Percentiles rank a stretch among this genome's conserved stretches.
Evolutionary conservation across 1,140 invertebrate genomes (phyloP).

Genomic region (Drosophila suzukii): DNA sequence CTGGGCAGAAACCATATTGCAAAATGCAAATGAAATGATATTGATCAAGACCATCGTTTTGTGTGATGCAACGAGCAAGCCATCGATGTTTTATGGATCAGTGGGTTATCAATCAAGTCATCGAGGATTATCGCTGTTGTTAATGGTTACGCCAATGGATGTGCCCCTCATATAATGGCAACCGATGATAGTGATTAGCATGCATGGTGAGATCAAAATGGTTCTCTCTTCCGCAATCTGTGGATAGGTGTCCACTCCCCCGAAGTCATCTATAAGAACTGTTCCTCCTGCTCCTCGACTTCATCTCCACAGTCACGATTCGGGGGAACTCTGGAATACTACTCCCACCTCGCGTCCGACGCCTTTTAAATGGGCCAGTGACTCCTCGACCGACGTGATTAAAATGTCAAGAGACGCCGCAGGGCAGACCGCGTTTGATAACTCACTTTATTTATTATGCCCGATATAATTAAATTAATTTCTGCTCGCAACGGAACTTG

Average conservation of each 20-base stretch:
- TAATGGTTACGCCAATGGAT: conserved; percentile 4
- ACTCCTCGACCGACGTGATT: conserved; percentile 64
- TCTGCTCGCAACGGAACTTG: conserved; percentile 23
- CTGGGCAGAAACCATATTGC: conserved; percentile 5
- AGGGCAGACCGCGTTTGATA: conserved; percentile 43
- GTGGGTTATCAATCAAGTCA: conserved; percentile 29
- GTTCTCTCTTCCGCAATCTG: conserved; percentile 13
- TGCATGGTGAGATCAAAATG: conserved; percentile 1
- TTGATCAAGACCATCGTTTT: conserved; percentile 14
- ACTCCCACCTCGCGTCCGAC: conserved; percentile 30
- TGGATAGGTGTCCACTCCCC: neutral
- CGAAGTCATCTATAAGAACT: neutral
- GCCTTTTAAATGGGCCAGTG: conserved; percentile 53
- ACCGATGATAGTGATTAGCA: conserved; percentile 13
- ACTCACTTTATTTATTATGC: conserved; percentile 73
- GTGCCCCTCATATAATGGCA: neutral
- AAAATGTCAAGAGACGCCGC: conserved; percentile 64
- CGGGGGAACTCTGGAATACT: conserved; percentile 9
- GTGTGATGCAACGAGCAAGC: conserved; percentile 17
- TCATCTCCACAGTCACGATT: conserved; percentile 13
- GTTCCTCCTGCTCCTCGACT: conserved; percentile 14
- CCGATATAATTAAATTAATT: conserved; percentile 77
- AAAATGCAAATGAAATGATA: conserved; percentile 18
- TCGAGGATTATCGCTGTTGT: conserved; percentile 1
- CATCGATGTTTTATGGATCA: conserved; percentile 45